These are phyloP conservation scores for Pseudomyrmex gracilis DNA, from an alignment of 1,140 invertebrate species.

Conservation along the genomic window DNA sequence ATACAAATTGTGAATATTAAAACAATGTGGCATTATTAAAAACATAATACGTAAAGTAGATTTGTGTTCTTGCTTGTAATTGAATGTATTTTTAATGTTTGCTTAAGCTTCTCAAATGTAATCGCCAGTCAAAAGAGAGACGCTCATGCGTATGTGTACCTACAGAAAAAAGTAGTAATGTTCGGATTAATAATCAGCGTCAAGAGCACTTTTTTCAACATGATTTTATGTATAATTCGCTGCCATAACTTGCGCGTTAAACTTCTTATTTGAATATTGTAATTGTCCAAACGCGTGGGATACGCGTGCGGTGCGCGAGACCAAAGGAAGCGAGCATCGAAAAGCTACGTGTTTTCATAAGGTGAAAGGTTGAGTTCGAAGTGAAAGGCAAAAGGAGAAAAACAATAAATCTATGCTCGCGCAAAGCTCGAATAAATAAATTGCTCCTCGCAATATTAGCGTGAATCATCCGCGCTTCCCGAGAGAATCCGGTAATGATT, in stretches of 20 bases:
- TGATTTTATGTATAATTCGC: conserved; percentile 42
- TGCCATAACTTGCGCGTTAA: not conserved
- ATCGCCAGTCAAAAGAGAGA: not conserved
- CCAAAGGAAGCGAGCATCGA: conserved; percentile 32
- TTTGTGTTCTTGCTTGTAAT: not conserved
- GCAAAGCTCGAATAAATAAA: conserved; percentile 20
- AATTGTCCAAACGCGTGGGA: conserved; percentile 26
- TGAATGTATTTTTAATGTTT: not conserved
- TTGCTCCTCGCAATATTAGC: conserved; percentile 9
- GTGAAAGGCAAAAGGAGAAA: conserved; percentile 74
- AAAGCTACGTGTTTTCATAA: conserved; percentile 35
- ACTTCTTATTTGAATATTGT: conserved; percentile 29
- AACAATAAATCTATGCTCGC: conserved; percentile 29
- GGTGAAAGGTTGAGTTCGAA: conserved; percentile 67
- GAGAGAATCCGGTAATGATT: not conserved
- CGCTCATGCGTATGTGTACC: conserved; percentile 26
- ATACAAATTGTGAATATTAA: too few species aligned
- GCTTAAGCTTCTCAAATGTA: not conserved
- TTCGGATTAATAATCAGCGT: conserved; percentile 49
- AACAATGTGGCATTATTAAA: not conserved
- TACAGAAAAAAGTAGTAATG: conserved; percentile 17
- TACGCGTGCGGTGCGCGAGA: not conserved
- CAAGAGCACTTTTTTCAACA: not conserved
- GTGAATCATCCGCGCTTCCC: conserved; percentile 14
- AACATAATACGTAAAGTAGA: not conserved